Base-by-base conservation (phyloP, 2,888 invertebrate genomes). In the Hydrotaea cyrtoneurina region DNA sequence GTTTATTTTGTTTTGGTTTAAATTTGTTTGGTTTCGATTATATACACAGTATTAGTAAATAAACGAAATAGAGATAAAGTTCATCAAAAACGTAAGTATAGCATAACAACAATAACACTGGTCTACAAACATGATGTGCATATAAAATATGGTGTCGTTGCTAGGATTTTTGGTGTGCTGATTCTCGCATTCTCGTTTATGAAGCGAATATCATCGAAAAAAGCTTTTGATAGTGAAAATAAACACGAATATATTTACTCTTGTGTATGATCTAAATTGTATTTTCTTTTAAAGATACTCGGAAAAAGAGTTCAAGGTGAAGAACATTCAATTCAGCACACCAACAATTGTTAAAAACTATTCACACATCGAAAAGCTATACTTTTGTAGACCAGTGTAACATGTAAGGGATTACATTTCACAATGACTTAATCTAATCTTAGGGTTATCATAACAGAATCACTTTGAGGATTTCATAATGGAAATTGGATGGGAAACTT, bases 401-500 rank as follows among this genome's bases (percentile, higher is more conserved):
- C 13, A 11, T 4, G 13, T 50, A n/a, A 39, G 39, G n/a, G 50
- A 50, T 50, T 50, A 50, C n/a, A n/a, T 13, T 50, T 50, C 2
- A 50, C n/a, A 50, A 15, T n/a, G 50, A 50, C 5, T 50, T 50
- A 50, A n/a, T 5, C 50, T 50, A 13, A n/a, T 1, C 50, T n/a
- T 50, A 50, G 1, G 7, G 2, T 4, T 50, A 50, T 15, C 26
- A 26, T 15, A 21, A 59, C 39, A 62, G 4, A n/a, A 69, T 39
- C 11, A 39, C 39, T 39, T 10, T 39, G 8, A 39, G 13, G 39
- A 8, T 21, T n/a, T 39, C n/a, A 7, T 21, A 19, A 21, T 77
- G 26, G 17, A 36, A 78, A 23, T 3, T 39, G 0, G 21, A 7
- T 53, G 31, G 26, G n/a, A 59, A 75, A 86, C 94, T 94, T 94